Conservation (phyloP, 92 coral and sea anemone species). For the Porites cylindrica region DNA sequence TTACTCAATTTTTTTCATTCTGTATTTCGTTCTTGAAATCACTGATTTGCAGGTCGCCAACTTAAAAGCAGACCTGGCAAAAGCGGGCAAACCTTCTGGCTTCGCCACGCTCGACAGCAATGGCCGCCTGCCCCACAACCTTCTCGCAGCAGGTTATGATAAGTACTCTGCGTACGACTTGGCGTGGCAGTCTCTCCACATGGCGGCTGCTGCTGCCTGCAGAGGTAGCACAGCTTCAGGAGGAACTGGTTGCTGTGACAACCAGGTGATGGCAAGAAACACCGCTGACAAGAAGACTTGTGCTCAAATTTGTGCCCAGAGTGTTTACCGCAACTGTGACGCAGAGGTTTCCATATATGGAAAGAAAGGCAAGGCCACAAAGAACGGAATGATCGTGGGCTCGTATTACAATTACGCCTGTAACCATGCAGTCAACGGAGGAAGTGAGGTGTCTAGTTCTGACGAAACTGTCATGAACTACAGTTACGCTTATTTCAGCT, state of each 20-base stretch:
- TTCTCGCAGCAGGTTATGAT: conserved; percentile 12
- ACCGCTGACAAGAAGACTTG: no score
- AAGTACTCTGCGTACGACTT: no score
- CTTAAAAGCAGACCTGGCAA: background rate
- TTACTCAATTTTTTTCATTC: background rate
- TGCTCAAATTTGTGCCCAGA: no score
- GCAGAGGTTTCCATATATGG: no score
- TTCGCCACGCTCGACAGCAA: no score
- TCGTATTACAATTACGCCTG: background rate
- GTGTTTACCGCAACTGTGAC: no score
- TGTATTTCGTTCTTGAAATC: background rate
- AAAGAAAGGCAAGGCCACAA: no score
- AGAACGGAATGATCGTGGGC: background rate
- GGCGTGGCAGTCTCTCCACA: no score
- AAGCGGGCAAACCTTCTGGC: background rate
- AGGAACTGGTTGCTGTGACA: conserved; percentile 20
- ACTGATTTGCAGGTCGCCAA: conserved; percentile 10
- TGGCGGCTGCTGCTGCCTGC: background rate
- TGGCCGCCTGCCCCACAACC: no score
- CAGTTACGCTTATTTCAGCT: no score
- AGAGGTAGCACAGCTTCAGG: conserved; percentile 60
- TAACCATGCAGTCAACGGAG: background rate
- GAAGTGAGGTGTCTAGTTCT: conserved; percentile 1
- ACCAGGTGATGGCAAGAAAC: background rate
- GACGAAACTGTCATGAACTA: no score